Evolutionary conservation across 2,888 invertebrate species (phyloP).

Genomic region (Pandemis heparana): DNA sequence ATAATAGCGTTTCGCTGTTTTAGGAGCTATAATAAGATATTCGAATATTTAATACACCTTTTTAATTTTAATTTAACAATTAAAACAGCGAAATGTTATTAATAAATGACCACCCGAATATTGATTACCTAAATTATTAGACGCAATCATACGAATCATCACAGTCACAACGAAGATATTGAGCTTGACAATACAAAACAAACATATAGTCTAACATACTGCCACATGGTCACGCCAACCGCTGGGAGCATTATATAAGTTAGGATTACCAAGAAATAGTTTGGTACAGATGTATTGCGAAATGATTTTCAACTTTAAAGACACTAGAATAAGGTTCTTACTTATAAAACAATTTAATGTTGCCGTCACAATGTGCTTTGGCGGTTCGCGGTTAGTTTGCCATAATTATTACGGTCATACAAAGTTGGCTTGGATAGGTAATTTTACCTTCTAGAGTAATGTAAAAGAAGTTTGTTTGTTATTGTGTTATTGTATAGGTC

Average conservation of each 20-base stretch:
- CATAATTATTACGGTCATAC: too few relatives aligned
- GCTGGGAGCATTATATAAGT: background rate
- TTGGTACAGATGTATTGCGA: too few relatives aligned
- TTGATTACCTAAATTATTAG: slow-evolving; percentile 17
- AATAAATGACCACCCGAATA: slow-evolving; percentile 10
- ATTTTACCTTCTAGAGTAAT: too few relatives aligned
- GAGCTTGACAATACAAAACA: slow-evolving; percentile 64
- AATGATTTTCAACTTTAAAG: too few relatives aligned
- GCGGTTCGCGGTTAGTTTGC: too few relatives aligned
- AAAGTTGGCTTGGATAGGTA: too few relatives aligned
- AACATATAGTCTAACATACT: slow-evolving; percentile 6
- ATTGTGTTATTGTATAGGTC: too few relatives aligned
- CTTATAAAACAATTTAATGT: too few relatives aligned
- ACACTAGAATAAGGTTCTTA: too few relatives aligned
- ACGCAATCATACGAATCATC: slow-evolving; percentile 56
- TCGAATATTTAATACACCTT: background rate
- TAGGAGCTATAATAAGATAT: background rate
- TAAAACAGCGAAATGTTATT: slow-evolving; percentile 12
- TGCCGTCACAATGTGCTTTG: too few relatives aligned
- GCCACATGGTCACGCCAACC: background rate
- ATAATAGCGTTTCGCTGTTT: slow-evolving; percentile 17
- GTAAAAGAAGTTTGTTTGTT: too few relatives aligned
- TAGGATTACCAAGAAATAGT: too few relatives aligned
- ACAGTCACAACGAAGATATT: slow-evolving; percentile 63
- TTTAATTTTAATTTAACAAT: background rate